Conservation (phyloP, 2,888 invertebrate species). For the Timandra comae region DNA sequence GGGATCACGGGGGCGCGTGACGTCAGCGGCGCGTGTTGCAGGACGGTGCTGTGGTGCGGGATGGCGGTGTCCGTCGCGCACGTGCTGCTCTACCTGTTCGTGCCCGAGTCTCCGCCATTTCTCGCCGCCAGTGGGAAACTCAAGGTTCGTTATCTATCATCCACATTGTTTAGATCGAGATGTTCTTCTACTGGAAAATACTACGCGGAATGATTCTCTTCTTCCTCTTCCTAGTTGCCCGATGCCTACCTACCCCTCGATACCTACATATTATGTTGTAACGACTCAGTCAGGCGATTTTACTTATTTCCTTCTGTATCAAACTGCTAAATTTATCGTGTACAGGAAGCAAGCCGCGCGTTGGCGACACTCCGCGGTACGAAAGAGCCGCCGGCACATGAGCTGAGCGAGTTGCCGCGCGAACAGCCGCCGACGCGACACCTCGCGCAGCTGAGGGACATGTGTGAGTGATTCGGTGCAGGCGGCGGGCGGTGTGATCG, state of each 20-base stretch:
- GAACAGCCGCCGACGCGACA: slow-evolving; percentile 25
- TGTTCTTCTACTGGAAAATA: no score
- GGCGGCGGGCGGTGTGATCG: not conserved
- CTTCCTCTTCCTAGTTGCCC: no score
- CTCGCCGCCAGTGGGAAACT: slow-evolving; percentile 44
- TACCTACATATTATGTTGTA: no score
- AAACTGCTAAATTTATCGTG: no score
- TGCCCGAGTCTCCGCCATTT: slow-evolving; percentile 55
- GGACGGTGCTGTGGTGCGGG: slow-evolving; percentile 43
- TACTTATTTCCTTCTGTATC: no score
- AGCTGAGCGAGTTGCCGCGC: slow-evolving; percentile 34
- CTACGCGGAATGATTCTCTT: no score
- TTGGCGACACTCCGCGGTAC: slow-evolving; percentile 45
- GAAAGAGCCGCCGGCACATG: slow-evolving; percentile 21
- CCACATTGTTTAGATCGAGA: no score
- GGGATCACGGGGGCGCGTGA: not conserved
- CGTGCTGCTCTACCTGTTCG: slow-evolving; percentile 36
- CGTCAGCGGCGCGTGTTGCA: slow-evolving; percentile 14
- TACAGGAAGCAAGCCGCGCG: slow-evolving; percentile 40
- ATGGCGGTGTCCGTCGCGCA: slow-evolving; percentile 39
- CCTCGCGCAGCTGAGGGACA: slow-evolving; percentile 32
- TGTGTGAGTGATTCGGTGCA: no score
- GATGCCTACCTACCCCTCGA: no score
- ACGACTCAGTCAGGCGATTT: no score
- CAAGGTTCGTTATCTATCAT: no score